Evolutionary conservation across 1,140 invertebrate genomes (phyloP).

Genomic region (Drosophila trapezifrons): DNA sequence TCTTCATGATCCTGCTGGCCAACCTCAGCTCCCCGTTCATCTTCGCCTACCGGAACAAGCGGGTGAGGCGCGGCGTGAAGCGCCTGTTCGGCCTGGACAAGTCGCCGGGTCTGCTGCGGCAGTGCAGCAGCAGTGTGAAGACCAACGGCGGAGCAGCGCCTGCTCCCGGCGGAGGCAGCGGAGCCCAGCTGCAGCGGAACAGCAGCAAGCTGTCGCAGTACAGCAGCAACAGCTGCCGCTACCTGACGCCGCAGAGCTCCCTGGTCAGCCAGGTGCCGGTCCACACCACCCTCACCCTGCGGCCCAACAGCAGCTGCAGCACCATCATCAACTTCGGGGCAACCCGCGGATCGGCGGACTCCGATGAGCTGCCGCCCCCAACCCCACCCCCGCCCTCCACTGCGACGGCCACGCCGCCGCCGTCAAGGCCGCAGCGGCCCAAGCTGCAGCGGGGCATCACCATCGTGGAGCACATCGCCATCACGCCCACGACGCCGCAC

Average conservation of each 20-base stretch:
- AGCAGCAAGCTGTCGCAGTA: constrained; percentile 76
- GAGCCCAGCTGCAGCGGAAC: constrained; percentile 67
- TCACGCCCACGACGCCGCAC: constrained; percentile 51
- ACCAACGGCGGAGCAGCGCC: constrained; percentile 37
- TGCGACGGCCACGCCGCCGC: background rate
- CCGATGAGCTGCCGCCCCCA: constrained; percentile 58
- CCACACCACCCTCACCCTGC: constrained; percentile 59
- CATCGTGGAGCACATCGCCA: constrained; percentile 74
- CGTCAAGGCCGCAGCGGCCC: constrained; percentile 39
- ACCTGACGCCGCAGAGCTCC: constrained; percentile 74
- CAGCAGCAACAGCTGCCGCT: constrained; percentile 75
- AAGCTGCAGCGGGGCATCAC: constrained; percentile 74
- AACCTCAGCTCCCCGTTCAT: constrained; percentile 90
- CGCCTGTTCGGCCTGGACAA: constrained; percentile 86
- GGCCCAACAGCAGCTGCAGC: constrained; percentile 78
- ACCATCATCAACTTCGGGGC: constrained; percentile 78
- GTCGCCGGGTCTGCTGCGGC: constrained; percentile 69
- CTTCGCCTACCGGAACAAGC: constrained; percentile 91
- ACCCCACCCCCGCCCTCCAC: constrained; percentile 42
- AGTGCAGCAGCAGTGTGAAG: constrained; percentile 72
- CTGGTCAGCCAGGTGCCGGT: constrained; percentile 63
- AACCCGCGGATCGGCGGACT: constrained; percentile 48
- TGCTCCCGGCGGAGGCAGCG: constrained; percentile 1
- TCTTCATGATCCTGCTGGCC: constrained; percentile 88
- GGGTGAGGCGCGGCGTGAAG: constrained; percentile 89